Evolutionary conservation across 2,113 vertebrate genomes (phyloP).

Genomic region (Aplodontia rufa): DNA sequence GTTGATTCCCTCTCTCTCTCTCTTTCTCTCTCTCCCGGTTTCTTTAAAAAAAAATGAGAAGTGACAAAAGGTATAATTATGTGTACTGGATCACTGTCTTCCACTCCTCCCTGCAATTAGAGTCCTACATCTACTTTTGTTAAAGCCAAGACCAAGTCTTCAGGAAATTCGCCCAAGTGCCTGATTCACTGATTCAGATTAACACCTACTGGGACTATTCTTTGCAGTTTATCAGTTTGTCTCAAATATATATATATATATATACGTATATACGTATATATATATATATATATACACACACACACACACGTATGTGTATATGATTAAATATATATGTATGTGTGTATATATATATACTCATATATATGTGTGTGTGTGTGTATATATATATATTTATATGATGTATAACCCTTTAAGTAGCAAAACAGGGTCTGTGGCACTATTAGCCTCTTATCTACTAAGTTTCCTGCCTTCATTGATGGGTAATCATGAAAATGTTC

Average conservation of each 20-base stretch:
- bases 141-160: neutral
- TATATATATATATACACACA: no score
- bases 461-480: neutral
- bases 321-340: no score
- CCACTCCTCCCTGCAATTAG: neutral
- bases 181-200: neutral
- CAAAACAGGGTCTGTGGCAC: neutral
- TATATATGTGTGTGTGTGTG: no score
- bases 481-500: neutral
- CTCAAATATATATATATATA: no score
- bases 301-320: no score
- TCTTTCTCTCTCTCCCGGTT: no score
- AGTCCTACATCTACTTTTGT: neutral
- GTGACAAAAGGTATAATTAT: neutral
- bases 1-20: no score
- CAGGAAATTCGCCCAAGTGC: neutral
- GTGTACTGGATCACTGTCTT: neutral
- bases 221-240: neutral
- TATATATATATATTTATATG: no score
- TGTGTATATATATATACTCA: no score
- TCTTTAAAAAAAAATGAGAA: conserved; percentile 1
- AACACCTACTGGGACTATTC: neutral
- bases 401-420: neutral
- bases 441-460: neutral
- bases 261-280: no score